These are phyloP conservation scores for Scaptomyza polygonia DNA, from an alignment of 2,888 invertebrate genomes.

Conservation along the genomic window DNA sequence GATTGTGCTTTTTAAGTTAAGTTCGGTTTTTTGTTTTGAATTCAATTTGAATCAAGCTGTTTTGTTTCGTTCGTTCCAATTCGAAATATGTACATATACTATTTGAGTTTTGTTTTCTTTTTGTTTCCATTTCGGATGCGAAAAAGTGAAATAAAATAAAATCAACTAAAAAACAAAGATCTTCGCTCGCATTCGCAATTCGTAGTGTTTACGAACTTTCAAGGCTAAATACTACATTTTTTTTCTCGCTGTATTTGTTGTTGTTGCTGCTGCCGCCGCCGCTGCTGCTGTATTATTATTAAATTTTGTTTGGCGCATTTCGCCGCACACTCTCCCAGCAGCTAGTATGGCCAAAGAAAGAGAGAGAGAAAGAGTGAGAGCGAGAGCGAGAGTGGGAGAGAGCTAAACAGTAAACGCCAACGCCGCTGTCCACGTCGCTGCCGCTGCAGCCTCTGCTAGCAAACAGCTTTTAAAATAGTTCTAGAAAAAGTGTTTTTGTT, in stretches of 20 bases:
- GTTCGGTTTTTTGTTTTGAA: constrained; percentile 3
- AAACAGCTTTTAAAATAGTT: constrained; percentile 63
- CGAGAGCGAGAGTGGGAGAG: not conserved
- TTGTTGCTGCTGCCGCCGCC: constrained; percentile 30
- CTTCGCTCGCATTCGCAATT: constrained; percentile 58
- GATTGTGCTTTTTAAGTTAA: constrained; percentile 12
- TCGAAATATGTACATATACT: constrained; percentile 34
- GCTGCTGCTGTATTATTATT: constrained; percentile 64
- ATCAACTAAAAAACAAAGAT: constrained; percentile 50
- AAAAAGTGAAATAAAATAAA: constrained; percentile 9
- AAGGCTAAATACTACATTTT: constrained; percentile 79
- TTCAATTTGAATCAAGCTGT: constrained; percentile 19
- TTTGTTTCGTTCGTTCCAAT: constrained; percentile 31
- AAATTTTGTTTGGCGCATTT: constrained; percentile 76
- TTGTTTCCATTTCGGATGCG: constrained; percentile 24
- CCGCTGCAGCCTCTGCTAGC: constrained; percentile 16
- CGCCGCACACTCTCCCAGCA: constrained; percentile 42
- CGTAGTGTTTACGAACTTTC: constrained; percentile 80
- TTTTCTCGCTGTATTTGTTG: constrained; percentile 54
- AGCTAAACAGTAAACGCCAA: constrained; percentile 5
- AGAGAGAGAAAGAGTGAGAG: not conserved
- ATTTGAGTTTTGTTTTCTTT: constrained; percentile 34
- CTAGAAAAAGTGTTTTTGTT: constrained; percentile 69
- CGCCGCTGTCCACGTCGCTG: constrained; percentile 3
- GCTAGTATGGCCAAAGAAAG: constrained; percentile 3